phyloP scores from a whole-genome alignment of 2,113 vertebrate genomes.

The Silurus glanis region DNA sequence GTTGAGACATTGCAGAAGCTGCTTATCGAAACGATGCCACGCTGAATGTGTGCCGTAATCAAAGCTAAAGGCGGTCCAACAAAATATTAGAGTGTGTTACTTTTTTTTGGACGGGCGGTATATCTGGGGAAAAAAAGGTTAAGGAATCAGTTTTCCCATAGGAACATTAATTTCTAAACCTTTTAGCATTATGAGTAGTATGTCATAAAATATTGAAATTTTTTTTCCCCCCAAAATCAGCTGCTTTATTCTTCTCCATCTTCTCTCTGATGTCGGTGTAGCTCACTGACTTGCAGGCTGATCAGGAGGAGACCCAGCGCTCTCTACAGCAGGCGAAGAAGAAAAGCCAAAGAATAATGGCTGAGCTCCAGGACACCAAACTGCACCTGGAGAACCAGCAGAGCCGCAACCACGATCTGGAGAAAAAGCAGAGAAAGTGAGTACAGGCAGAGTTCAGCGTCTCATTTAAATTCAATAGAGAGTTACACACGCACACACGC shows the following conservation, averaged over 20 bases:
- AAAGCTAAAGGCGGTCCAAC: no score
- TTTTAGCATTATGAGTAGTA: neutral
- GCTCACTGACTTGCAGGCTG: constrained; percentile 89
- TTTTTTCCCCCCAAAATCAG: neutral
- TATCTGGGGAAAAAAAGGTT: no score
- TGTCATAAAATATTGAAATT: neutral
- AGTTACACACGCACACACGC: neutral
- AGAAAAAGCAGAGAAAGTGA: constrained; percentile 97
- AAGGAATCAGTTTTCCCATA: neutral
- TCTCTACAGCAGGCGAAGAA: constrained; percentile 92
- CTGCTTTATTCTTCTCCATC: constrained; percentile 1
- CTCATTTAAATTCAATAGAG: neutral
- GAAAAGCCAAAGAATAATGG: constrained; percentile 87
- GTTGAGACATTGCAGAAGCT: no score
- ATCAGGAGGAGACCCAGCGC: constrained; percentile 89
- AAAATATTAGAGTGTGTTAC: no score
- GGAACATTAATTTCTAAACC: neutral
- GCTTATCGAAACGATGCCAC: no score
- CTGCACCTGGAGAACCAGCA: constrained; percentile 96
- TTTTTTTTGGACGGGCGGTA: no score
- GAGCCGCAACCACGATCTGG: constrained; percentile 93
- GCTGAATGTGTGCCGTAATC: no score
- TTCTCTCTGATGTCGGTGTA: constrained; percentile 54
- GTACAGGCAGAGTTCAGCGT: constrained; percentile 38
- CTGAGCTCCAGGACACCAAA: constrained; percentile 94